Percentiles rank a stretch among this genome's conserved stretches.
phyloP scores from a whole-genome alignment of 2,888 invertebrate genomes.

The Hirtodrosophila cameraria region DNA sequence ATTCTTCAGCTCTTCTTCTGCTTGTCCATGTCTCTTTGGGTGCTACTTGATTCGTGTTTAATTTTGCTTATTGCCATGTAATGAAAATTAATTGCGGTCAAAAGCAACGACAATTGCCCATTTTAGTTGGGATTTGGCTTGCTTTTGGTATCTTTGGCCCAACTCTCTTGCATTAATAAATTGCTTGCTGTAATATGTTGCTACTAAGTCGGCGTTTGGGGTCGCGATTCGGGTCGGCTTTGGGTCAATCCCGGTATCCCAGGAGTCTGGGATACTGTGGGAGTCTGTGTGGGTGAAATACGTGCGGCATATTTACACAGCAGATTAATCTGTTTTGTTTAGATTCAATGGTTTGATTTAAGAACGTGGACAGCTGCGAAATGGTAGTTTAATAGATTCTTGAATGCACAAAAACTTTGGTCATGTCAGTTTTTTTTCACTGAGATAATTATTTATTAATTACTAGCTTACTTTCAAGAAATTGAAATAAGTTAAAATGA shows the following conservation, averaged over 20 bases:
- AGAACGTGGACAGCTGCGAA: conserved; percentile 24
- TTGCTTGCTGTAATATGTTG: conserved; percentile 43
- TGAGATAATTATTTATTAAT: background rate
- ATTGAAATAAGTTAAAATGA: no score
- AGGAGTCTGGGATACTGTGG: no score
- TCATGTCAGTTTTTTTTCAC: background rate
- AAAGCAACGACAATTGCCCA: conserved; percentile 38
- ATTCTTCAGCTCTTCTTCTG: background rate
- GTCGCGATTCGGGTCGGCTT: background rate
- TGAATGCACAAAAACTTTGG: background rate
- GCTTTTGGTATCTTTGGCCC: conserved; percentile 8
- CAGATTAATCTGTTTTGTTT: conserved; percentile 60
- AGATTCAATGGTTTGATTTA: conserved; percentile 5
- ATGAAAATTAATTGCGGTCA: conserved; percentile 75
- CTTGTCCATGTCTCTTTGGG: background rate
- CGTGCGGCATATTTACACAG: conserved; percentile 62
- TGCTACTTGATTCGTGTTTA: conserved; percentile 69
- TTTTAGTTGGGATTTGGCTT: conserved; percentile 13
- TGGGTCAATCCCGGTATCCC: conserved; percentile 12
- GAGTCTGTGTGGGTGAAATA: conserved; percentile 42
- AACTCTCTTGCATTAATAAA: conserved; percentile 48
- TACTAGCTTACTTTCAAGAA: background rate
- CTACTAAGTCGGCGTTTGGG: conserved; percentile 1
- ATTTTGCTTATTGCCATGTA: conserved; percentile 73
- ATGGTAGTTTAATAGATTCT: conserved; percentile 11